Evolutionary conservation across 2,113 vertebrate genomes (phyloP).

Genomic region (Apteryx owenii): DNA sequence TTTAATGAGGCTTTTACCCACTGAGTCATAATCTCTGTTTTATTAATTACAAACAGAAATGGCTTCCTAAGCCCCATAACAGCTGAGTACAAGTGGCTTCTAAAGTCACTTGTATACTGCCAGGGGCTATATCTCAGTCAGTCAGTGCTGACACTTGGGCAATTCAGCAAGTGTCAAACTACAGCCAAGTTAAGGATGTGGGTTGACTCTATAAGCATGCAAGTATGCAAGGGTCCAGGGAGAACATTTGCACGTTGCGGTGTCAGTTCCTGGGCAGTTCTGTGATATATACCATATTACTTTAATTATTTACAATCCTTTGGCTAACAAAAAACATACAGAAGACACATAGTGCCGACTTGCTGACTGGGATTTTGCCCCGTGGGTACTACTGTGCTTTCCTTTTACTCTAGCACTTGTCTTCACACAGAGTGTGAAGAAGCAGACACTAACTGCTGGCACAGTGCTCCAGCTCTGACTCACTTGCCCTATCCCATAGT

Average conservation of each 20-base stretch:
- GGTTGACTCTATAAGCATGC: background rate
- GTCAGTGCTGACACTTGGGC: background rate
- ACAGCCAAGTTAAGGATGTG: background rate
- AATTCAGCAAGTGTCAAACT: background rate
- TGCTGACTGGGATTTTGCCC: background rate
- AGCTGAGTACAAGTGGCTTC: background rate
- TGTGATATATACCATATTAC: background rate
- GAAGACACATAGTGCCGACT: accelerated
- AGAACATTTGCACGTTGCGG: background rate
- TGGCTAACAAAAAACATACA: background rate
- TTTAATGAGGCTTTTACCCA: conserved; percentile 66
- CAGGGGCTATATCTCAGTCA: background rate
- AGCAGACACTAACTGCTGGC: background rate
- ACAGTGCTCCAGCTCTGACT: background rate
- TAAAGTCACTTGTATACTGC: background rate
- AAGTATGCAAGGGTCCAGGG: background rate
- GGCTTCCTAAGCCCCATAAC: background rate
- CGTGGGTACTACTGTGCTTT: background rate
- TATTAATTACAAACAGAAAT: conserved; percentile 61
- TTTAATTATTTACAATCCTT: background rate
- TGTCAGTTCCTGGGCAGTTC: background rate
- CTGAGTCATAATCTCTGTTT: conserved; percentile 30
- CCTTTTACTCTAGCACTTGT: background rate
- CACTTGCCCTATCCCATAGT: background rate
- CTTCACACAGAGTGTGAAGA: background rate